Evolutionary conservation across 2,113 vertebrate species (phyloP).

Genomic region (Falco punctatus): DNA sequence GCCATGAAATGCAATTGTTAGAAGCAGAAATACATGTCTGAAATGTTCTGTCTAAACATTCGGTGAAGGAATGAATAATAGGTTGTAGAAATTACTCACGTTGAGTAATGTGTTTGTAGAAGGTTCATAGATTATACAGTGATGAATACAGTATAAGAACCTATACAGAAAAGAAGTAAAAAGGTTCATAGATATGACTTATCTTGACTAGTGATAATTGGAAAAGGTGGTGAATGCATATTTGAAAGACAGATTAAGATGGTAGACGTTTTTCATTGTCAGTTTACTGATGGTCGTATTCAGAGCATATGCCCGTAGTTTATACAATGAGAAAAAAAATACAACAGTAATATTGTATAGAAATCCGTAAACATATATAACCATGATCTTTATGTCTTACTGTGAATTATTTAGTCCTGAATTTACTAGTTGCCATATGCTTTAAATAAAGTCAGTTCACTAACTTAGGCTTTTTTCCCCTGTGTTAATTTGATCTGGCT

Average conservation of each 20-base stretch:
- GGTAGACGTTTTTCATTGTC: background rate
- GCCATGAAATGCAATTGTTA: background rate
- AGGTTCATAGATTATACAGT: background rate
- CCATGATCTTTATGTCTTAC: background rate
- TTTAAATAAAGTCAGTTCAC: constrained; percentile 22
- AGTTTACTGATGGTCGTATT: background rate
- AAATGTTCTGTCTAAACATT: background rate
- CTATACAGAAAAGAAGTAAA: background rate
- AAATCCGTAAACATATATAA: background rate
- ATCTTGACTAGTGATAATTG: background rate
- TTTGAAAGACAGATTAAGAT: background rate
- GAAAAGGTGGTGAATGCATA: background rate
- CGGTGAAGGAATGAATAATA: background rate
- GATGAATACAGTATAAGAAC: background rate
- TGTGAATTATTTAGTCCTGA: constrained; percentile 40
- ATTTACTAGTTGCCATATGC: background rate
- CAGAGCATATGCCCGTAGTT: background rate
- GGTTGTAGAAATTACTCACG: background rate
- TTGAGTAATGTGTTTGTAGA: background rate
- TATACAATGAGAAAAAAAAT: background rate
- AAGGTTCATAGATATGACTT: background rate
- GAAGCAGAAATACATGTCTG: background rate
- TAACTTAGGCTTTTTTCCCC: background rate
- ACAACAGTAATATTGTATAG: background rate
- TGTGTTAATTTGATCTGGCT: background rate